These are phyloP conservation scores for Lithobates pipiens DNA, from an alignment of 2,797 vertebrate species.

Conservation along the genomic window DNA sequence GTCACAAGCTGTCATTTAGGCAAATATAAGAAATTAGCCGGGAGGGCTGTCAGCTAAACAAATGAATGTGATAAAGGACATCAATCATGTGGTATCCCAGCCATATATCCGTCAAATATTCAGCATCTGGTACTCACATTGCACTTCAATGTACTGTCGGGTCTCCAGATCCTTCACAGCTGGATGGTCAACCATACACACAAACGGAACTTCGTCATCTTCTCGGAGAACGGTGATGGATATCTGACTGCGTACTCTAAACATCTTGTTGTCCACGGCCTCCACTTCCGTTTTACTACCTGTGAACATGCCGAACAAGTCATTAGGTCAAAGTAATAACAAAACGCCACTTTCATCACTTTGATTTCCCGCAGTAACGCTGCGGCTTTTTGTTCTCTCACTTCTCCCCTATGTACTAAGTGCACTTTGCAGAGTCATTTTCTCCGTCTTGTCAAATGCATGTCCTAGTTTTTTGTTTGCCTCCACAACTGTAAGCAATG, in stretches of 20 bases:
- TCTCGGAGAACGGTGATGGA: constrained; percentile 90
- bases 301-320: not conserved
- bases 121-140: constrained; percentile 84
- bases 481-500: constrained; percentile 5
- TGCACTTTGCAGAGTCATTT: not conserved
- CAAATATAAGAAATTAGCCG: not conserved
- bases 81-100: not conserved
- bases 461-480: constrained; percentile 5
- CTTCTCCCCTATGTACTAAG: not conserved
- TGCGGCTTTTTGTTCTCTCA: not conserved
- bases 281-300: constrained; percentile 89
- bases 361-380: not conserved
- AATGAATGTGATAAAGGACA: not conserved
- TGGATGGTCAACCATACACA: constrained; percentile 96
- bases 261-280: constrained; percentile 93
- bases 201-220: constrained; percentile 91
- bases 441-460: not conserved
- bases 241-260: constrained; percentile 92
- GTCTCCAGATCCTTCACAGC: constrained; percentile 94
- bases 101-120: not conserved
- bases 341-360: not conserved
- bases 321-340: not conserved
- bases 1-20: not conserved
- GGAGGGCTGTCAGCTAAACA: not conserved
- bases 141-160: constrained; percentile 93